These are phyloP conservation scores for Chorisops tibialis DNA, from an alignment of 2,888 invertebrate genomes.

Conservation along the genomic window DNA sequence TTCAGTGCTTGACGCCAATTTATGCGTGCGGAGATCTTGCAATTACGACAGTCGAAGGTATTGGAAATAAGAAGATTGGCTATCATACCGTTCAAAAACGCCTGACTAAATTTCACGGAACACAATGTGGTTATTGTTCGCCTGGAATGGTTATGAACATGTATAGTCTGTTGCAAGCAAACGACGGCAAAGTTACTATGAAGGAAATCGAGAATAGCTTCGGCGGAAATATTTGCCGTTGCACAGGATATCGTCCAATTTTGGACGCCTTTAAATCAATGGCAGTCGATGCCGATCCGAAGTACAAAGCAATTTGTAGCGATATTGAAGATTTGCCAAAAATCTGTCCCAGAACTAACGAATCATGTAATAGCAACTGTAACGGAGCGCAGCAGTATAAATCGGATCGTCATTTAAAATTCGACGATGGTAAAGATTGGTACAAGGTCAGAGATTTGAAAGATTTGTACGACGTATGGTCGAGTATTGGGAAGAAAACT, in stretches of 20 bases:
- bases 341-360: constrained; percentile 41
- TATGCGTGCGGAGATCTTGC: constrained; percentile 62
- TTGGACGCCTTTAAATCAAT: constrained; percentile 58
- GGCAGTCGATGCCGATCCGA: constrained; percentile 49
- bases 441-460: constrained; percentile 54
- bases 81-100: constrained; percentile 62
- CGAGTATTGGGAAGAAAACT: constrained; percentile 47
- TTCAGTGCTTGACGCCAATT: constrained; percentile 60
- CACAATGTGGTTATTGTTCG: constrained; percentile 69
- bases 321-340: constrained; percentile 53
- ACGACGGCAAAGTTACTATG: constrained; percentile 53
- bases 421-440: constrained; percentile 54
- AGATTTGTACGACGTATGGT: constrained; percentile 56
- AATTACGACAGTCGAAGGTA: constrained; percentile 64
- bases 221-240: constrained; percentile 65
- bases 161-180: constrained; percentile 55
- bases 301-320: constrained; percentile 33
- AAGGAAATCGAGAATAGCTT: constrained; percentile 62
- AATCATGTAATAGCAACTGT: constrained; percentile 33
- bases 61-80: constrained; percentile 60
- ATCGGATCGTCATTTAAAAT: constrained; percentile 41
- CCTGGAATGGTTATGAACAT: constrained; percentile 72
- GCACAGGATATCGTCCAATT: constrained; percentile 63
- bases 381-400: background rate
- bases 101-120: constrained; percentile 61